Evolutionary conservation across 2,797 vertebrate species (phyloP).

Genomic region (Squalus acanthias): DNA sequence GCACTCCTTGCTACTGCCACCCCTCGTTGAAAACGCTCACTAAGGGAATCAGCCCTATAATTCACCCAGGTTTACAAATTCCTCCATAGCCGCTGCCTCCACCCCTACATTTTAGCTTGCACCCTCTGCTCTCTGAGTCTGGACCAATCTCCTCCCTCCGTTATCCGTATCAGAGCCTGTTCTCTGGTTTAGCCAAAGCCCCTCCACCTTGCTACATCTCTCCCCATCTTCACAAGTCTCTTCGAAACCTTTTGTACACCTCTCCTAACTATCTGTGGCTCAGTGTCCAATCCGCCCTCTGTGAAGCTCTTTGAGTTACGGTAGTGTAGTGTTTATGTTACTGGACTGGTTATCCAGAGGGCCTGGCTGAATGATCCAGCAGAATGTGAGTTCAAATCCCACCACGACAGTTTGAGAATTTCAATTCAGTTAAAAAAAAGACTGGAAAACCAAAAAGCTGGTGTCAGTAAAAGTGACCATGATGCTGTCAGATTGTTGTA

Average conservation of each 20-base stretch:
- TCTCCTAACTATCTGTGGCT: not conserved
- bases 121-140: too few species aligned
- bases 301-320: not conserved
- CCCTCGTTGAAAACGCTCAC: too few species aligned
- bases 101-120: not conserved
- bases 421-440: not conserved
- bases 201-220: not conserved
- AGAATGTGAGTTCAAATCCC: not conserved
- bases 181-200: too few species aligned
- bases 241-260: not conserved
- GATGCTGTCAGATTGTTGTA: not conserved
- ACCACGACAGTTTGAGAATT: not conserved
- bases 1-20: too few species aligned
- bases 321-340: not conserved
- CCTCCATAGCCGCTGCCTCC: not conserved
- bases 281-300: not conserved
- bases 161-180: too few species aligned
- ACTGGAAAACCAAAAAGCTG: not conserved
- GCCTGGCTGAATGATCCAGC: too few species aligned
- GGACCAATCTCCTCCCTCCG: too few species aligned
- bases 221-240: not conserved
- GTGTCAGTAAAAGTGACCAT: not conserved
- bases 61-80: not conserved
- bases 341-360: not conserved
- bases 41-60: not conserved